Percentiles rank a stretch among this genome's conserved stretches.
These are phyloP conservation scores for Pedicia rivosa DNA, from an alignment of 2,888 invertebrate species.

Conservation along the genomic window DNA sequence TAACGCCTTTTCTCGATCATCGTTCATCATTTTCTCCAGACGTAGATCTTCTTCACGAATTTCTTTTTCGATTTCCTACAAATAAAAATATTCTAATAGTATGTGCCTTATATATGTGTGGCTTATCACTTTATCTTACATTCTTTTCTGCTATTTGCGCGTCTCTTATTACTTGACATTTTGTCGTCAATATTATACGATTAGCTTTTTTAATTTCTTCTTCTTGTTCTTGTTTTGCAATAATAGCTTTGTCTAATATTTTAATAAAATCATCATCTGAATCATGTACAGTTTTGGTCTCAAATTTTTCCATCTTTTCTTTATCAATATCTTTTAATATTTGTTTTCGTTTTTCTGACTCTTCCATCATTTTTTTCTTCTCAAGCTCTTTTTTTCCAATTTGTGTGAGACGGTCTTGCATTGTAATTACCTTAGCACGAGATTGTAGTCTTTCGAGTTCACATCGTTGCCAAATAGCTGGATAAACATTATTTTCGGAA, in stretches of 20 bases:
- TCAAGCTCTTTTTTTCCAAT: constrained; percentile 30
- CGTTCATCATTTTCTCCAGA: constrained; percentile 24
- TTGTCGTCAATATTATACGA: constrained; percentile 62
- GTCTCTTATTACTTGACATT: constrained; percentile 71
- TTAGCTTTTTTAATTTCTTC: constrained; percentile 58
- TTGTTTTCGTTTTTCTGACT: constrained; percentile 40
- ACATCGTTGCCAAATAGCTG: constrained; percentile 39
- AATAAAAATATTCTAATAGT: too few species aligned
- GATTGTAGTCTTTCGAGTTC: constrained; percentile 43
- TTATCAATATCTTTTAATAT: constrained; percentile 32
- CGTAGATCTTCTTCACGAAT: constrained; percentile 24
- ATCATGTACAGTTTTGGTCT: constrained; percentile 14
- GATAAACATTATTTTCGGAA: constrained; percentile 23
- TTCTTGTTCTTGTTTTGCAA: constrained; percentile 29
- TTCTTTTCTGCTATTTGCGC: constrained; percentile 60
- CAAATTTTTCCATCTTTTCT: constrained; percentile 13
- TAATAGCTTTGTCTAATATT: constrained; percentile 35
- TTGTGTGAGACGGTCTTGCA: constrained; percentile 31
- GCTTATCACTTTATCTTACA: constrained; percentile 1
- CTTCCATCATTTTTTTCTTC: constrained; percentile 33
- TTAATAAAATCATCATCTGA: constrained; percentile 29
- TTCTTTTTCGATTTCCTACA: constrained; percentile 22
- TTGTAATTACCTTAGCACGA: constrained; percentile 38
- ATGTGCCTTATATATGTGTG: too few species aligned
- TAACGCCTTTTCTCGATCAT: constrained; percentile 21